These are phyloP conservation scores for Ceyx cyanopectus DNA, from an alignment of 2,113 vertebrate species.

Conservation along the genomic window DNA sequence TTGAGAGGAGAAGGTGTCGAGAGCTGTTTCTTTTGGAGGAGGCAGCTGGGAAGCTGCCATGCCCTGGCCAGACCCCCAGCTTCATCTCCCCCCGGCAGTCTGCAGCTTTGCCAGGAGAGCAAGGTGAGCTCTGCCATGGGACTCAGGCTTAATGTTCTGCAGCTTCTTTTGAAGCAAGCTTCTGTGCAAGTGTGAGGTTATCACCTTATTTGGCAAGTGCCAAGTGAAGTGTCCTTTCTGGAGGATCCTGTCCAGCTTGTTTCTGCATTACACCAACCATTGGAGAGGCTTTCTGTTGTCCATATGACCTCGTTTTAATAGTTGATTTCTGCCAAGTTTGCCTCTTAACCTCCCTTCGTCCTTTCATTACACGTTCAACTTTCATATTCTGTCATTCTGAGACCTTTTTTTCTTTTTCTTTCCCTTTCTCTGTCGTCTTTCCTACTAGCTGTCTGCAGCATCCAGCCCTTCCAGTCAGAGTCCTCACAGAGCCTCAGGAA, in stretches of 20 bases:
- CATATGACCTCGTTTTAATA: constrained; percentile 63
- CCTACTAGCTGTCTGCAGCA: constrained; percentile 96
- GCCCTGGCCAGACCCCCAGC: neutral
- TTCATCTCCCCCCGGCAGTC: neutral
- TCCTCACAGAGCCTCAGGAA: constrained; percentile 98
- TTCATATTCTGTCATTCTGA: constrained; percentile 88
- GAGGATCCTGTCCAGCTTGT: constrained; percentile 32
- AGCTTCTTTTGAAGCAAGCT: neutral
- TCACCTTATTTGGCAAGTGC: neutral
- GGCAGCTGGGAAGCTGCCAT: neutral
- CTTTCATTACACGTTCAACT: constrained; percentile 78
- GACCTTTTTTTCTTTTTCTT: constrained; percentile 85
- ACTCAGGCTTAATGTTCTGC: neutral
- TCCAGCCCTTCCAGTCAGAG: constrained; percentile 99
- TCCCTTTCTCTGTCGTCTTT: constrained; percentile 86
- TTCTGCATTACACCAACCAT: constrained; percentile 66
- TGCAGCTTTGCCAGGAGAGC: neutral
- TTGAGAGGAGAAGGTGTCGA: neutral
- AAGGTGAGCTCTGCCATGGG: neutral
- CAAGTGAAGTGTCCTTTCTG: neutral
- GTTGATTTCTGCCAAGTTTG: constrained; percentile 65
- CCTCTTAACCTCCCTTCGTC: constrained; percentile 66
- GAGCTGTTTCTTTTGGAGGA: neutral
- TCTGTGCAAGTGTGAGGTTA: neutral
- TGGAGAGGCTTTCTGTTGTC: constrained; percentile 55